Evolutionary conservation across 2,888 invertebrate genomes (phyloP), one percentile per base, ranked within the genome.

Genomic region (Taenaris catops): DNA sequence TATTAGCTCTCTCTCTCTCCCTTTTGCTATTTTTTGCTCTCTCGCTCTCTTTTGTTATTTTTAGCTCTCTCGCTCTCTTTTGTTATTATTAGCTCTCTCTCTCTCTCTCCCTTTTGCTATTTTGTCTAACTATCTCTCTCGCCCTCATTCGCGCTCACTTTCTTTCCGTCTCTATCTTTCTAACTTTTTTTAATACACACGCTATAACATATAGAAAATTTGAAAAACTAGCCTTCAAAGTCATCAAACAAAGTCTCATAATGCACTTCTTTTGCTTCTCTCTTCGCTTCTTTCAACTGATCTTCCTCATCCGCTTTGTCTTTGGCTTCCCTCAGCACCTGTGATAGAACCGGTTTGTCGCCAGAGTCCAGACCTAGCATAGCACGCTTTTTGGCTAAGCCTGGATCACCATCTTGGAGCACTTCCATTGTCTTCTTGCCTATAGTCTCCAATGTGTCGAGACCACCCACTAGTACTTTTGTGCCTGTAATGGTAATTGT

Each of bases 391-490:
- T 94, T 94, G 50, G 92, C 93, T 7, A 96, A 73, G 0, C 96
- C 94, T 0, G 96, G 96, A 72, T 97, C 97, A 12, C 96, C 96
- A 38, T 97, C 96, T 66, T 96, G 96, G 1, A 97, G 76, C 0
- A 96, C 96, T 62, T 95, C 94, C 93, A 97, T 96, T 0, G 97
- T 98, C 68, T 97, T 97, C 68, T 97, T 97, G 3, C 98, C 98
- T 47, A 98, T 94, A 0, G 94, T 93, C 74, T 98, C 98, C 25
- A 98, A 75, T 0, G 97, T 97, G 61, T 96, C 97, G 10, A 96
- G 75, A 8, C 96, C 94, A 0, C 94, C 94, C 7, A 91, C 88
- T 47, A 96, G 89, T 0, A 96, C 94, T 80, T 91, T 92, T 27
- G 88, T 89, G 1, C 93, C 90, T 87, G 53, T 1, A 72, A 65